Base-by-base conservation (phyloP, 1,140 invertebrate species). In the Brachionus sp. region DNA sequence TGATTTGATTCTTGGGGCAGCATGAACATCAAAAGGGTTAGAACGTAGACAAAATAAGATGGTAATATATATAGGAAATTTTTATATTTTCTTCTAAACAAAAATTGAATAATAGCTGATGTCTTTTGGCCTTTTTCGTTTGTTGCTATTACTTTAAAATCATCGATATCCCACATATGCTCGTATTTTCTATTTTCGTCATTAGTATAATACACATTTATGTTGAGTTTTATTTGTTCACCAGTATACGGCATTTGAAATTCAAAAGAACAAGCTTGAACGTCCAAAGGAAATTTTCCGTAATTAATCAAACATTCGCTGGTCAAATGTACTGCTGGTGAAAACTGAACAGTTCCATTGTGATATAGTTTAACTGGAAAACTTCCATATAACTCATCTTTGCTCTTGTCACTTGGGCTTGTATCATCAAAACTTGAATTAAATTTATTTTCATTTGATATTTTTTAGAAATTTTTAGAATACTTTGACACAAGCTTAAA, bases 1-100 rank as follows among this genome's bases (percentile, higher is more conserved):
- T 80, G 77, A 25, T 80, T 80, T 16, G 77, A 80, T 44, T n/a
- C 35, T 50, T 80, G 77, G 0, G 77, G 77, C 19, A 80, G n/a
- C 33, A 80, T 80, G 37, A 80, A 80, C 77, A 80, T 80, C 50
- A 80, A 66, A 4, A 80, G 39, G 35, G 77, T 80, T 7, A 80
- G 16, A n/a, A 80, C 29, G 25, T 62, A 80, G n/a, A 80, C 77
- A 39, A 80, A 62, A 44, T 80, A 80, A 12, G 77, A 80, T 7
- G 77, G 77, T 29, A 80, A 66, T 35, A 50, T 80, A 25, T 62
- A 80, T 0, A 80, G 33, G 39, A 19, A 62, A 66, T 42, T 80
- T 37, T 23, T 42, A 9, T 33, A 39, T 37, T 66, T 57, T 62
- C 77, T 35, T 19, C 57, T 80, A 23, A 80, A 66, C 19, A 62